Percentiles rank a stretch among this genome's conserved stretches.
Conservation (phyloP, 2,888 invertebrate species). For the Sinodicranocentrus sp. region DNA sequence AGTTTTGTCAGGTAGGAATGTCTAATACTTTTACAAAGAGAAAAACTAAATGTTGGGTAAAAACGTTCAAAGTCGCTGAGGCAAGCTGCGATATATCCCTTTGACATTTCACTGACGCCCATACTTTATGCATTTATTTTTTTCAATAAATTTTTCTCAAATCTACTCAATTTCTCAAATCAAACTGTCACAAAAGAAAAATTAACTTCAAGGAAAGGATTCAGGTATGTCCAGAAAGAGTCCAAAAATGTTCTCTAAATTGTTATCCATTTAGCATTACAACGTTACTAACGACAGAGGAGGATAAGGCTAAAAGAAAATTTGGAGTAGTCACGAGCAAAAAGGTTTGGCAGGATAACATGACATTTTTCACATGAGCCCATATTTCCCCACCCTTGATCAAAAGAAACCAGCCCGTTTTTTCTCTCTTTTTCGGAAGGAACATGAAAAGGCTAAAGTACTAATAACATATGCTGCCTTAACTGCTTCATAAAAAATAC, state of each 20-base stretch:
- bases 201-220: constrained; percentile 15
- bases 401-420: no score
- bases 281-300: no score
- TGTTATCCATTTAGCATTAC: background rate
- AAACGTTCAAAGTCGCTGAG: no score
- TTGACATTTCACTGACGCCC: no score
- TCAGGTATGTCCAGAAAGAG: background rate
- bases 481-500: constrained; percentile 36
- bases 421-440: no score
- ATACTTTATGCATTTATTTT: background rate
- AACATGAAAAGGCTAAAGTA: background rate
- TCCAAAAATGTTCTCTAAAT: background rate
- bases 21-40: no score
- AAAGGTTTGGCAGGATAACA: background rate
- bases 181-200: constrained; percentile 40
- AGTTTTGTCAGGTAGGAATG: constrained; percentile 57
- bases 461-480: constrained; percentile 25
- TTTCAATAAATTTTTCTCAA: constrained; percentile 28
- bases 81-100: no score
- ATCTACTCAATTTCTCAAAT: constrained; percentile 52
- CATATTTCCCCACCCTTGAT: no score
- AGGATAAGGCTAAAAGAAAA: no score
- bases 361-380: background rate
- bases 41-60: no score
- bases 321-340: no score